phyloP scores from a whole-genome alignment of 2,888 invertebrate genomes.

The Thelaira solivaga region DNA sequence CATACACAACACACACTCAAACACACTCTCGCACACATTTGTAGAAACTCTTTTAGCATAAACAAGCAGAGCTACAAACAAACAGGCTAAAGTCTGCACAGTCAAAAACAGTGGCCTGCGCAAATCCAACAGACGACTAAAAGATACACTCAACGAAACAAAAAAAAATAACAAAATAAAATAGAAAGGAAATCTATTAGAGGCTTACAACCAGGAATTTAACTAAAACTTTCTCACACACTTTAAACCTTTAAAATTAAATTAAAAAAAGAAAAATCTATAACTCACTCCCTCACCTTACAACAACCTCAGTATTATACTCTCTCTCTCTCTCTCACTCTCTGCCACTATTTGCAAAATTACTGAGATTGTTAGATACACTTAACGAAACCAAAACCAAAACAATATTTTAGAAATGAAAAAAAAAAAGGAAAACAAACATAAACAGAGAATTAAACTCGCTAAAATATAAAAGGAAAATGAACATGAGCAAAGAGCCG shows the following conservation, averaged over 20 bases:
- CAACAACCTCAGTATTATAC: not conserved
- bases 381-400: constrained; percentile 33
- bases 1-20: constrained; percentile 10
- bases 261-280: not conserved
- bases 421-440: too few species aligned
- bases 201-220: constrained; percentile 34
- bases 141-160: constrained; percentile 41
- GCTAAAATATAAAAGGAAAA: not conserved
- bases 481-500: not conserved
- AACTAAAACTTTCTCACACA: not conserved
- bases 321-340: not conserved
- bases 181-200: too few species aligned
- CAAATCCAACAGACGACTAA: constrained; percentile 5
- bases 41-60: not conserved
- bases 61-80: constrained; percentile 21
- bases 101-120: constrained; percentile 43
- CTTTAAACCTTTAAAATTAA: too few species aligned
- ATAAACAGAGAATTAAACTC: constrained; percentile 39
- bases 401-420: constrained; percentile 22
- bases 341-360: not conserved
- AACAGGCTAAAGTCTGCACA: constrained; percentile 62
- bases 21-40: not conserved
- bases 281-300: constrained; percentile 26
- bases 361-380: constrained; percentile 10
- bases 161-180: too few species aligned